Evolutionary conservation across 2,797 vertebrate genomes (phyloP), one percentile per base, ranked within the genome.

Genomic region (Tokudaia tokunoshimensis): DNA sequence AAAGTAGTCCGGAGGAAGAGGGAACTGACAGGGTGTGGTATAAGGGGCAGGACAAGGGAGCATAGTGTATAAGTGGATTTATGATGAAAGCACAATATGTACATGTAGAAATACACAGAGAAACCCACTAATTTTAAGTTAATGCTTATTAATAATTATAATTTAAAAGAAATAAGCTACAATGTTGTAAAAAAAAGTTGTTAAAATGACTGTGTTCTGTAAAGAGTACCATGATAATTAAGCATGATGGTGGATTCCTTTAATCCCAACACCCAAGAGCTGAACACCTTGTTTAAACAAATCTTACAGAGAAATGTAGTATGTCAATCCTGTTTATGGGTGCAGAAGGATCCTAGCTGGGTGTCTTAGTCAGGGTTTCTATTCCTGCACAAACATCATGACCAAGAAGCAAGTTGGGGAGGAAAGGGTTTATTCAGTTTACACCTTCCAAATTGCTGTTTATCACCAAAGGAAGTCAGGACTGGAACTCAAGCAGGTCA

Each of bases 161-260:
- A 89, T 47, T 89, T 61, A 61, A 37, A 96, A 81, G 37, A 89
- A 93, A 61, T 7, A 55, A 80, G 9, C 50, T 89, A 2, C 47
- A 14, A 13, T 52, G 26, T 76, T 70, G n/a, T 14, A 20, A 34
- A 84, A 29, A 83, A 34, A 55, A 50, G 41, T 70, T 61, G 44
- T 81, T 85, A 75, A 55, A 22, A 26, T 75, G n/a, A 29, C 4
- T 85, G 11, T 57, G 7, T 75, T 87, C 15, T 47, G n/a, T 81
- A 70, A 91, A 91, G 9, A 95, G 52, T 52, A 70, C 44, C n/a
- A 70, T 70, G 37, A 95, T 47, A 89, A 34, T 44, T 22, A 76
- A 41, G 29, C 55, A 89, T 76, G 55, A 7, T 34, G 57, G 12
- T 89, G 22, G 1, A 76, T 37, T 57, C n/a, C 37, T 34, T 61